phyloP scores from a whole-genome alignment of 2,797 vertebrate genomes.

The Parauchenoglanis punctatus region DNA sequence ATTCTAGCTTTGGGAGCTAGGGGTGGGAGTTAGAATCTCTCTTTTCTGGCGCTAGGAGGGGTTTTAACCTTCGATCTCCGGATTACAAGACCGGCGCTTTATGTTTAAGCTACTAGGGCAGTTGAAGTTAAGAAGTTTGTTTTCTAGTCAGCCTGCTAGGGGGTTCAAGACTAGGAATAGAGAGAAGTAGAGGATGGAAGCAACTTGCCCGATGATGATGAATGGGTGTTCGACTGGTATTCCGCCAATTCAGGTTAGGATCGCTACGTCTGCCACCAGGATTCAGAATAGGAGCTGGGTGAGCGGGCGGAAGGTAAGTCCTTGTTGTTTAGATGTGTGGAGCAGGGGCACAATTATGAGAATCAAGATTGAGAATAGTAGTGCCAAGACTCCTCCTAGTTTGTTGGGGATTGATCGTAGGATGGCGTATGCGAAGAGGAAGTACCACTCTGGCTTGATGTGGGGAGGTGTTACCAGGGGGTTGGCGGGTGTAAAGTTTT shows the following conservation, averaged over 20 bases:
- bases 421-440: conserved; percentile 61
- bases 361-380: conserved; percentile 21
- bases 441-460: conserved; percentile 65
- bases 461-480: neutral
- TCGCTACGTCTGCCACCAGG: neutral
- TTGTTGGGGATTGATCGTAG: conserved; percentile 54
- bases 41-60: conserved; percentile 59
- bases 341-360: conserved; percentile 24
- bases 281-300: conserved; percentile 56
- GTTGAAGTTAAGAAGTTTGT: conserved; percentile 28
- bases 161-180: neutral
- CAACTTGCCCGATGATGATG: conserved; percentile 48
- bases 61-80: conserved; percentile 53
- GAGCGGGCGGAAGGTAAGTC: neutral
- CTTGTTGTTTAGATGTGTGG: conserved; percentile 57
- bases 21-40: conserved; percentile 60
- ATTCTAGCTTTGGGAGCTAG: conserved; percentile 64
- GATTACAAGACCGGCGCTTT: conserved; percentile 67
- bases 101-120: conserved; percentile 57
- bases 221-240: conserved; percentile 59
- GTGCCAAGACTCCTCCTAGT: conserved; percentile 32
- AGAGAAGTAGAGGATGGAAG: conserved; percentile 1
- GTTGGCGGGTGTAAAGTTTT: conserved; percentile 66
- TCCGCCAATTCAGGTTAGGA: conserved; percentile 45
- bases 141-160: fast-evolving